Evolutionary conservation across 2,888 invertebrate species (phyloP), one percentile per base, ranked within the genome.

Genomic region (Ophion ellenae): DNA sequence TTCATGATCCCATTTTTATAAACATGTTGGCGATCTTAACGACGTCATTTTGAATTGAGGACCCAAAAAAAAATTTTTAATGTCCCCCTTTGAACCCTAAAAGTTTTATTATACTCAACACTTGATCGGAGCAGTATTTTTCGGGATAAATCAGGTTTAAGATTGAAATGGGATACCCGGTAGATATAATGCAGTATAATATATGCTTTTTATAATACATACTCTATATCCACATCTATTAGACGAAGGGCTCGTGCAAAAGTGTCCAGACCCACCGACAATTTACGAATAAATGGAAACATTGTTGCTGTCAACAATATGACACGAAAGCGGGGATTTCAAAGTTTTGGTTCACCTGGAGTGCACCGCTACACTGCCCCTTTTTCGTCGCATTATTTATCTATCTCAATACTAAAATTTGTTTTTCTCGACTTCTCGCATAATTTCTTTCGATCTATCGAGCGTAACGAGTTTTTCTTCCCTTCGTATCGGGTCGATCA

Each of bases 161-260:
- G 32, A 32, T 32, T 32, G 4, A 32, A 32, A 32, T 32, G 88
- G 88, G n/a, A 64, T 47, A 66, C 89, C 87, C 69, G 32, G 84
- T 89, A 89, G 87, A 89, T 87, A 86, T 66, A 57, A 73, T 80
- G 66, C 76, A 85, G 66, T 80, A 74, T 83, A 79, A 82, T 83
- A 85, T 85, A 80, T 76, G 75, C 76, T 83, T 69, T 84, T 79
- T 85, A 83, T 83, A 83, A 74, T 81, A 83, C 86, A 86, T 83
- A 80, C 75, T 86, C 81, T 87, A 88, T 88, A 87, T 90, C 87
- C 89, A 89, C 88, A 90, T 85, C 80, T 87, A 91, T 85, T 83
- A 76, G 76, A 86, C 81, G 82, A 85, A 64, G 82, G 85, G 71
- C 66, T 86, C 81, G 87, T 87, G 89, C 86, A 89, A 88, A 78